Base-by-base conservation (phyloP, 2,797 vertebrate species). In the Apodemus agrarius region DNA sequence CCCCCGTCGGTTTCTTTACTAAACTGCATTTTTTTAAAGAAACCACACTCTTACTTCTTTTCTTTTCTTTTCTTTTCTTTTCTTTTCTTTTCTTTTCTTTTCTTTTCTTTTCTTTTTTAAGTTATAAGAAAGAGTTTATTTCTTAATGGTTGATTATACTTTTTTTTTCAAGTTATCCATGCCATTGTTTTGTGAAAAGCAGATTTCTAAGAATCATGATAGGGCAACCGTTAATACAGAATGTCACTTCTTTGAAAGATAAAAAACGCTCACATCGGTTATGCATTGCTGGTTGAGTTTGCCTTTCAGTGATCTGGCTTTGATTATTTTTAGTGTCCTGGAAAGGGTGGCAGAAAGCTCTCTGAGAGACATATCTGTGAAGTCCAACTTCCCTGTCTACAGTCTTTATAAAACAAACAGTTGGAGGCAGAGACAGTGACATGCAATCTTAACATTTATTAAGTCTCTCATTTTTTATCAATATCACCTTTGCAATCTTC, bases 401-500 rank as follows among this genome's bases (percentile, higher is more conserved):
- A 37, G 85, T 91, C 67, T 43, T 87, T 43, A 34, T 22, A 29
- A 31, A 12, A 31, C 7, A 59, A 3, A 80, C 21, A 17, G 4
- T 72, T 85, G 11, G 21, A 67, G 34, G 24, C 8, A 59, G 12
- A 54, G 4, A 52, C 16, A 79, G 80, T 82, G 17, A 81, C 26
- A 52, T 65, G 22, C 5, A 54, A 4, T 46, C 89, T 0, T 80
- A 46, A 17, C 31, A 61, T 61, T 46, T 22, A 57, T 95, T 87
- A 52, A 61, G n/a, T 49, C 31, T 65, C 6, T 46, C 19, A 24
- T n/a, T 37, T 46, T 46, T 76, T 81, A 96, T 26, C 75, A 81
- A 92, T 74, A 89, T 46, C 92, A 34, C 93, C 95, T 96, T 94
- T 31, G 65, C 87, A 57, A 6, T 86, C 76, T 93, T n/a, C n/a